A percentile compares a stretch with the other conserved stretches of the same genome.
Evolutionary conservation across 1,140 invertebrate genomes (phyloP).

Genomic region (Lasioglossum albipes): DNA sequence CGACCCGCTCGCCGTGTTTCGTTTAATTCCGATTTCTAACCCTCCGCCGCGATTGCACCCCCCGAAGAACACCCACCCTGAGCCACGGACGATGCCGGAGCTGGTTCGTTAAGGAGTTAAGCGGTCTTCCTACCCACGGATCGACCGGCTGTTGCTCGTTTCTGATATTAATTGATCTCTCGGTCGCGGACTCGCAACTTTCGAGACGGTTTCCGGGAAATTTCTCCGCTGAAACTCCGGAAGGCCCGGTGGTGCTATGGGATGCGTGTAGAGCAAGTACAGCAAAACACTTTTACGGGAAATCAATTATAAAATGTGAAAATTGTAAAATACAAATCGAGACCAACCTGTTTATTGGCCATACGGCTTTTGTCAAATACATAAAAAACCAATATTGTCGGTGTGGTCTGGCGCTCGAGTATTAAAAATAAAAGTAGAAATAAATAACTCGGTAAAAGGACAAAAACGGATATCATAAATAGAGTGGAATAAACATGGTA

Average conservation of each 20-base stretch:
- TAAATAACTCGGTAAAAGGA: too few relatives aligned
- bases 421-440: too few relatives aligned
- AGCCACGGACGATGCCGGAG: neutral
- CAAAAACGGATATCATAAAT: too few relatives aligned
- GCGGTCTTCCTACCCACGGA: neutral
- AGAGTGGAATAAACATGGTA: too few relatives aligned
- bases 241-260: neutral
- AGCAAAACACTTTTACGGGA: too few relatives aligned
- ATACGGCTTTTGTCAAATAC: too few relatives aligned
- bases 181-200: neutral
- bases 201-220: neutral
- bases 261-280: too few relatives aligned
- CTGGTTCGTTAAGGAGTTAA: slow-evolving; percentile 13
- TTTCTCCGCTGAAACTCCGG: neutral
- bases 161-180: slow-evolving; percentile 1
- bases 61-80: neutral
- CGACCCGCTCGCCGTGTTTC: neutral
- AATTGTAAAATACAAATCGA: too few relatives aligned
- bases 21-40: slow-evolving; percentile 29
- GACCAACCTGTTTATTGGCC: too few relatives aligned
- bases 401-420: too few relatives aligned
- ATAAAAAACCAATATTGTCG: too few relatives aligned
- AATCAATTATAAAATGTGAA: too few relatives aligned
- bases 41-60: neutral
- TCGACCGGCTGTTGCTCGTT: slow-evolving; percentile 7